A percentile compares a stretch with the other conserved stretches of the same genome.
phyloP scores from a whole-genome alignment of 2,888 invertebrate species.

The Parelbella ahira region DNA sequence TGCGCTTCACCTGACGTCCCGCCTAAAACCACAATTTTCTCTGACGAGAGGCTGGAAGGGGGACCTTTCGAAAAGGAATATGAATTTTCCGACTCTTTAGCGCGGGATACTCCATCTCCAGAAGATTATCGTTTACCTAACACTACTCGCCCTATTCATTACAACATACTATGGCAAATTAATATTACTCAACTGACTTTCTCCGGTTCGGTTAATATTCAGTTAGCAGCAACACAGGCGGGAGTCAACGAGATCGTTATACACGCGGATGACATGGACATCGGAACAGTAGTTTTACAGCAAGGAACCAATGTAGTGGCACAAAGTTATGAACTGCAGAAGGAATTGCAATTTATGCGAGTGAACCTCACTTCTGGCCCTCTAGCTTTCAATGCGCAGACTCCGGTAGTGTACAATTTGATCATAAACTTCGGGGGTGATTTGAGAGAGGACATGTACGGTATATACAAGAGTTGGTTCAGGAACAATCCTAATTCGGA shows the following conservation, averaged over 20 bases:
- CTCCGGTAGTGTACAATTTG: conserved; percentile 42
- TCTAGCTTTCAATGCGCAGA: conserved; percentile 39
- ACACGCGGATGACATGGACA: conserved; percentile 48
- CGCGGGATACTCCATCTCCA: conserved; percentile 32
- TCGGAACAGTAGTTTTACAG: conserved; percentile 55
- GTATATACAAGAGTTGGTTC: conserved; percentile 67
- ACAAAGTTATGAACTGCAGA: conserved; percentile 30
- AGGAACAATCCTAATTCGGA: conserved; percentile 38
- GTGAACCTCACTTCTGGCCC: conserved; percentile 35
- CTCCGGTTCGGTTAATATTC: conserved; percentile 58
- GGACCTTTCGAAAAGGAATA: conserved; percentile 55
- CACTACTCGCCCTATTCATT: conserved; percentile 72
- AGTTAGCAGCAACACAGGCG: conserved; percentile 44
- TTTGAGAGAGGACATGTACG: conserved; percentile 64
- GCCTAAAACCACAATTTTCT: conserved; percentile 59
- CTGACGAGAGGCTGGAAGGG: conserved; percentile 59
- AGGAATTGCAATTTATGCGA: conserved; percentile 47
- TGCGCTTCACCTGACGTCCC: conserved; percentile 41
- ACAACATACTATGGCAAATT: conserved; percentile 70
- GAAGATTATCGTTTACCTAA: conserved; percentile 66
- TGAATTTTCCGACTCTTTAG: conserved; percentile 25
- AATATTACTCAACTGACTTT: conserved; percentile 49
- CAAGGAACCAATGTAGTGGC: conserved; percentile 41
- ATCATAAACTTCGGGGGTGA: conserved; percentile 45
- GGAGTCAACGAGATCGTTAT: conserved; percentile 53